These are phyloP conservation scores for Pseudococcus longispinus DNA, from an alignment of 2,888 invertebrate genomes.

Conservation along the genomic window DNA sequence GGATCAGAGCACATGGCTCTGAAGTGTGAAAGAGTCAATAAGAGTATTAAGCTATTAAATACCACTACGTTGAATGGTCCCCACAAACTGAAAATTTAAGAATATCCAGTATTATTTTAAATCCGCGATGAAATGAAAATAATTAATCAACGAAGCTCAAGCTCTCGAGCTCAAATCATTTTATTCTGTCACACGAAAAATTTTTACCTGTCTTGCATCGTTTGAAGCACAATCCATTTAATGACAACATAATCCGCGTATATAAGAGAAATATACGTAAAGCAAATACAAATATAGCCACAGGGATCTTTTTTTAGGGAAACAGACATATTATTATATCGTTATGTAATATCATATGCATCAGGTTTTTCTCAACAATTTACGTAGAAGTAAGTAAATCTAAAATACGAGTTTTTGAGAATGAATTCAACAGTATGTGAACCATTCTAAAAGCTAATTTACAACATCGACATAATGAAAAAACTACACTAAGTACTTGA, in stretches of 20 bases:
- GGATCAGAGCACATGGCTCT: slow-evolving; percentile 89
- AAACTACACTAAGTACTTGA: neutral
- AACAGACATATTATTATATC: slow-evolving; percentile 47
- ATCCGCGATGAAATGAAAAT: neutral
- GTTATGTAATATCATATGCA: slow-evolving; percentile 20
- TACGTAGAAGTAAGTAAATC: neutral
- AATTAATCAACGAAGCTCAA: neutral
- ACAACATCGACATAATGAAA: neutral
- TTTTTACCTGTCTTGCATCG: slow-evolving; percentile 78
- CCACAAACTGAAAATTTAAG: slow-evolving; percentile 72
- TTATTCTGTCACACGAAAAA: neutral
- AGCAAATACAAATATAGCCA: slow-evolving; percentile 79
- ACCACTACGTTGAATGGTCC: slow-evolving; percentile 79
- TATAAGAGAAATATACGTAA: slow-evolving; percentile 80
- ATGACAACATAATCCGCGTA: slow-evolving; percentile 89
- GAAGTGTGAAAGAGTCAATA: slow-evolving; percentile 78
- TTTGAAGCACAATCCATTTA: slow-evolving; percentile 81
- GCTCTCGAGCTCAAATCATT: neutral
- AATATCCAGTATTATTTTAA: neutral
- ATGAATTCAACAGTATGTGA: neutral
- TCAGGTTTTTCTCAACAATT: neutral
- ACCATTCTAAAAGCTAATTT: neutral
- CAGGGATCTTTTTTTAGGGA: slow-evolving; percentile 72
- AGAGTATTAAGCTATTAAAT: slow-evolving; percentile 79
- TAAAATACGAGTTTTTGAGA: neutral